Evolutionary conservation across 2,888 invertebrate genomes (phyloP).

Genomic region (Drosophila differens): DNA sequence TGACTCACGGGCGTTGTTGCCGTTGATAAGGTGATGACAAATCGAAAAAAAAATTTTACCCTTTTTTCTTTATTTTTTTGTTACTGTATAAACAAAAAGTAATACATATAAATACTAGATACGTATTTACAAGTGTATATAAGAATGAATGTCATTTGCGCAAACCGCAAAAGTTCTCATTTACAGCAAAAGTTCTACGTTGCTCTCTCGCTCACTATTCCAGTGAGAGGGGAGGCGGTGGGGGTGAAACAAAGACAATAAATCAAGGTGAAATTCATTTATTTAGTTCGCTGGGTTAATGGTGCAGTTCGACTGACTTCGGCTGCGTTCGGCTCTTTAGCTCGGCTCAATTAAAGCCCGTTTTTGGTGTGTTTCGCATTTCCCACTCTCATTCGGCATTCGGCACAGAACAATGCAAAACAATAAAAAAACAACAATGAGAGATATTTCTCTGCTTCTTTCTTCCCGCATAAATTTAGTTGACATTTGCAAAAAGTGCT

Average conservation of each 20-base stretch:
- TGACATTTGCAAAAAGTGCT: conserved; percentile 69
- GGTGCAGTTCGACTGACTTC: conserved; percentile 40
- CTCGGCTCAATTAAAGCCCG: conserved; percentile 28
- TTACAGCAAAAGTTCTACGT: conserved; percentile 18
- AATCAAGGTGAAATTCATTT: conserved; percentile 80
- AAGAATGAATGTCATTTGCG: conserved; percentile 1
- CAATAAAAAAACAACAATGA: conserved; percentile 49
- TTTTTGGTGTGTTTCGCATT: conserved; percentile 15
- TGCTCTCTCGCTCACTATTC: conserved; percentile 24
- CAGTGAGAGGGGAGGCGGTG: conserved; percentile 23
- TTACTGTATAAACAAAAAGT: conserved; percentile 22
- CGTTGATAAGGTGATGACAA: conserved; percentile 69
- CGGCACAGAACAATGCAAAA: conserved; percentile 32
- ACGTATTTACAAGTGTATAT: neutral
- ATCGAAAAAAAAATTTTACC: conserved; percentile 46
- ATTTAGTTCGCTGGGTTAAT: conserved; percentile 72
- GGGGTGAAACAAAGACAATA: conserved; percentile 54
- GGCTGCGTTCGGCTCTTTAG: conserved; percentile 19
- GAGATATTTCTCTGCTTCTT: conserved; percentile 6
- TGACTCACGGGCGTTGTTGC: conserved; percentile 66
- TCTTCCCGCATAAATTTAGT: conserved; percentile 64
- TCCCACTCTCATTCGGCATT: conserved; percentile 5
- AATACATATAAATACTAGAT: conserved; percentile 9
- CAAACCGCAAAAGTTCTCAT: conserved; percentile 61
- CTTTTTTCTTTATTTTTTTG: conserved; percentile 28